These are phyloP conservation scores for Agrochola circellaris DNA, from an alignment of 2,888 invertebrate species.

Conservation along the genomic window DNA sequence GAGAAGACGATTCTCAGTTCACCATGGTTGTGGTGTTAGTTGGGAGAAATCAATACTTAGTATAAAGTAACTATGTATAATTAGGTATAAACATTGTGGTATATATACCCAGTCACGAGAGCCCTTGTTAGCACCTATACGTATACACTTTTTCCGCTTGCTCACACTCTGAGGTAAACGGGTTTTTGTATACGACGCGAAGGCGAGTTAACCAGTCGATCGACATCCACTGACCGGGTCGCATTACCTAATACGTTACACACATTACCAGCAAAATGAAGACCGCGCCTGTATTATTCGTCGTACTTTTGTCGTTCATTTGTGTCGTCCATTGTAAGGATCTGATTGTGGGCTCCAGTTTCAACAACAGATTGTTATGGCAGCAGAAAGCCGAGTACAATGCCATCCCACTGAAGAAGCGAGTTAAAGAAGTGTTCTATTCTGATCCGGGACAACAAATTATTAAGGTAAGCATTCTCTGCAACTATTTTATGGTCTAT, in stretches of 20 bases:
- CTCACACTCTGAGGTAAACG: slow-evolving; percentile 63
- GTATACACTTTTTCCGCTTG: slow-evolving; percentile 60
- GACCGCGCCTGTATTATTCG: slow-evolving; percentile 75
- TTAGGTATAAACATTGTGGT: slow-evolving; percentile 14
- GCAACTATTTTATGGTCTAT: neutral
- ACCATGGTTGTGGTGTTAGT: slow-evolving; percentile 15
- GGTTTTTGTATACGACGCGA: slow-evolving; percentile 63
- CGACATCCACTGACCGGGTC: slow-evolving; percentile 73
- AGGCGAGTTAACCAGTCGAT: slow-evolving; percentile 74
- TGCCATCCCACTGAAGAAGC: slow-evolving; percentile 85
- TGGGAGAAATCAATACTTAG: slow-evolving; percentile 57
- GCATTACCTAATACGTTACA: slow-evolving; percentile 68
- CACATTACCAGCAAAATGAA: slow-evolving; percentile 78
- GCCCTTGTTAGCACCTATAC: slow-evolving; percentile 48
- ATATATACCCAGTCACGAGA: slow-evolving; percentile 49
- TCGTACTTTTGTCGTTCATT: slow-evolving; percentile 78
- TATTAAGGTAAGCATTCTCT: slow-evolving; percentile 80
- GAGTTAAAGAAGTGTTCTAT: slow-evolving; percentile 87
- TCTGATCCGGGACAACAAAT: slow-evolving; percentile 86
- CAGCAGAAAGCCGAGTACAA: slow-evolving; percentile 87
- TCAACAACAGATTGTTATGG: slow-evolving; percentile 82
- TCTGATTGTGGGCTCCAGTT: slow-evolving; percentile 86
- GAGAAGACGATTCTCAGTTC: slow-evolving; percentile 40
- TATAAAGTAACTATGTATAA: slow-evolving; percentile 13
- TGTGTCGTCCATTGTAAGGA: slow-evolving; percentile 82